Evolutionary conservation across 2,113 vertebrate species (phyloP).

Genomic region (Romanogobio albipinnatus): DNA sequence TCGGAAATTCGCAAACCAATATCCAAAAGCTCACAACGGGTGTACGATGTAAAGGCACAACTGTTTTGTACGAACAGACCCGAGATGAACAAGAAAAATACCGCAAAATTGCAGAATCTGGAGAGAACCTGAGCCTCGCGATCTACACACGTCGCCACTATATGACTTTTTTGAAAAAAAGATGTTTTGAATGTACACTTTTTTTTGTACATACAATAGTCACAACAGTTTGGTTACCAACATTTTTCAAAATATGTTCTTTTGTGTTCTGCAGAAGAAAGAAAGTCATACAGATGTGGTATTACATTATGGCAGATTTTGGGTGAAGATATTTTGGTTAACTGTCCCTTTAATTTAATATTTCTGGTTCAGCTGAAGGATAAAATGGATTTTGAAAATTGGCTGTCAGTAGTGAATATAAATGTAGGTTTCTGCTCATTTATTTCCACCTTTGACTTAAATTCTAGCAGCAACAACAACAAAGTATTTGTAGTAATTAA

Average conservation of each 20-base stretch:
- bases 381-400: neutral
- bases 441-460: neutral
- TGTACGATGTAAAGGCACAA: too few species aligned
- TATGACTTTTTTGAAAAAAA: neutral
- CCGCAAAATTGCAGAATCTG: too few species aligned
- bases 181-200: too few species aligned
- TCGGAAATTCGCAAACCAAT: too few species aligned
- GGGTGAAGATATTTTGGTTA: neutral
- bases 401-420: neutral
- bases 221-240: neutral
- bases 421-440: neutral
- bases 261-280: neutral
- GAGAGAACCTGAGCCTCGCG: too few species aligned
- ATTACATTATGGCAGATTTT: neutral
- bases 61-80: too few species aligned
- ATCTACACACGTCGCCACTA: too few species aligned
- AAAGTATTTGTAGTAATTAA: neutral
- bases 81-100: too few species aligned
- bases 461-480: neutral
- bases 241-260: neutral
- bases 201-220: too few species aligned
- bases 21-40: too few species aligned
- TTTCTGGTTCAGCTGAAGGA: neutral
- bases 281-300: neutral
- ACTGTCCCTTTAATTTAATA: neutral